Base-by-base conservation (phyloP, 2,888 invertebrate species). In the Rhingia rostrata region DNA sequence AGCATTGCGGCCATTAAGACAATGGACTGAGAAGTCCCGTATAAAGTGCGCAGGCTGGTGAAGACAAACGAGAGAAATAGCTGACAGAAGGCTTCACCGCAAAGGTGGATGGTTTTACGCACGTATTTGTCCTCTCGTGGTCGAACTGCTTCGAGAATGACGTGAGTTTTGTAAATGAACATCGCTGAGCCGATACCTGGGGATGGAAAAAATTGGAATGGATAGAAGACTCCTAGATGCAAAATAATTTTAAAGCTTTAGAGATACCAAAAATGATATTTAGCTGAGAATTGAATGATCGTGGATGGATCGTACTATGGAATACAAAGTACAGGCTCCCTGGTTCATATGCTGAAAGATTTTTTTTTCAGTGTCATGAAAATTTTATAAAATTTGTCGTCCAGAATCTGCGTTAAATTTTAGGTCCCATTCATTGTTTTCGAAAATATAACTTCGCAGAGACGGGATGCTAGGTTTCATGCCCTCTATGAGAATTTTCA, bases 1-100 rank as follows among this genome's bases (percentile, higher is more conserved):
- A 91, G 86, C 81, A 91, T 85, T 9, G 91, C 89, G 7, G 89
- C 91, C 90, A 91, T 91, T 33, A 91, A 78, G 10, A 91, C 88
- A 35, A 91, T 89, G 0, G 91, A 90, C 69, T 91, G 90, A 1
- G 91, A 90, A 1, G 91, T 90, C 12, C 91, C 91, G 32, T 91
- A 91, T 0, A 91, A 86, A 0, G 91, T 91, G 14, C 91, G 90
- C 37, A 91, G 87, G 77, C 91, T 91, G 85, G 91, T 91, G 63
- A 91, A 90, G 5, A 91, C 91, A 64, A 91, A 91, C 4, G 91
- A 91, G 0, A 91, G 87, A 69, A 91, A 91, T 7, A 91, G 87
- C 83, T 91, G 91, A 72, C 91, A 91, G 80, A 91, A 91, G 12
- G 91, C 91, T 82, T 91, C 91, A 12, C 91, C 91, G 58, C 91